A percentile compares a stretch with the other conserved stretches of the same genome.
phyloP scores from a whole-genome alignment of 1,140 invertebrate genomes.

The Nasonia giraulti region DNA sequence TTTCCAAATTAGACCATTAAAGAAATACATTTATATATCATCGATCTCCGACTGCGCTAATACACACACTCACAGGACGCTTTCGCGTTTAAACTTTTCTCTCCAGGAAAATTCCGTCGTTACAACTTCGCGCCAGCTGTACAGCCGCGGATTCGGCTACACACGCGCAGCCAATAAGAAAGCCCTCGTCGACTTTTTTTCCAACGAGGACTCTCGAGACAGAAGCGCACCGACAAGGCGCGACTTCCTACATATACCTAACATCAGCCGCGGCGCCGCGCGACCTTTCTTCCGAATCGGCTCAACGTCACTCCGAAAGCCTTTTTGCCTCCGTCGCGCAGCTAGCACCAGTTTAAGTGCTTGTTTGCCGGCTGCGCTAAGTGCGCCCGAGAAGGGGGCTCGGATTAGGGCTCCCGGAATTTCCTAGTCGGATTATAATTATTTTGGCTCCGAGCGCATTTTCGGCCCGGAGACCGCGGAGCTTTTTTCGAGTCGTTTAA shows the following conservation, averaged over 20 bases:
- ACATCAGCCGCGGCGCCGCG: neutral
- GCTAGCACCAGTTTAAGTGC: conserved; percentile 21
- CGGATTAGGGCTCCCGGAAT: neutral
- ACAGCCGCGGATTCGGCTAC: no score
- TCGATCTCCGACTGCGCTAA: neutral
- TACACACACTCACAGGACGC: neutral
- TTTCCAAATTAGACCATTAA: neutral
- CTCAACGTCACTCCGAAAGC: conserved; percentile 9
- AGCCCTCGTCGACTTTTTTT: neutral
- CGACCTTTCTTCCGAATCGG: neutral
- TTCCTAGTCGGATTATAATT: neutral
- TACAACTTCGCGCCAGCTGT: no score
- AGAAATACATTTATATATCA: neutral
- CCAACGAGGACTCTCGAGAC: neutral
- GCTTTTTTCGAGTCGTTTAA: neutral
- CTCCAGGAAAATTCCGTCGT: no score
- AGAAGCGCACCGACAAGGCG: neutral
- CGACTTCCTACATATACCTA: neutral
- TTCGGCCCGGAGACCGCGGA: neutral
- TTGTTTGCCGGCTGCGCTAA: conserved; percentile 9
- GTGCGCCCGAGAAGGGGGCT: neutral
- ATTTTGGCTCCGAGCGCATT: neutral
- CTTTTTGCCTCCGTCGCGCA: neutral
- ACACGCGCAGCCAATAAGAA: no score
- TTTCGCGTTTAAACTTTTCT: neutral